phyloP scores from a whole-genome alignment of 2,113 vertebrate genomes.

The Muscicapa adusta region DNA sequence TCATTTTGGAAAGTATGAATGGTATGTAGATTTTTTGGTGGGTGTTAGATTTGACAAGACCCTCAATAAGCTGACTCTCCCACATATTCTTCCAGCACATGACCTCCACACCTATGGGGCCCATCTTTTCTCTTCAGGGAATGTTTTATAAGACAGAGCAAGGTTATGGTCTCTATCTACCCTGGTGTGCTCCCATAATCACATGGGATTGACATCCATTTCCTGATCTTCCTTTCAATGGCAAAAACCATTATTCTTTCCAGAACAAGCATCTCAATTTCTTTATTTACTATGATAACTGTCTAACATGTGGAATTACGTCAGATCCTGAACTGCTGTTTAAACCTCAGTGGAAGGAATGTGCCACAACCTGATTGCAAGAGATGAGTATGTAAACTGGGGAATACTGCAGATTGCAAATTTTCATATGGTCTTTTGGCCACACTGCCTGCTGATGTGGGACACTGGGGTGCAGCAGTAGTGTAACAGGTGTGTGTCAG shows the following conservation, averaged over 20 bases:
- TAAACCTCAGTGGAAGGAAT: neutral
- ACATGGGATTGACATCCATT: neutral
- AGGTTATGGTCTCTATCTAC: neutral
- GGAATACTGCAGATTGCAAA: neutral
- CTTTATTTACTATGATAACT: neutral
- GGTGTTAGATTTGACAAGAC: neutral
- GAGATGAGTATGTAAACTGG: neutral
- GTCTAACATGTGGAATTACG: neutral
- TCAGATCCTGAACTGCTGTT: neutral
- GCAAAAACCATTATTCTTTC: neutral
- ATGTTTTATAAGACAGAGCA: neutral
- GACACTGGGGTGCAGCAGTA: accelerated
- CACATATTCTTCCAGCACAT: neutral
- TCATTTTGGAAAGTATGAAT: neutral
- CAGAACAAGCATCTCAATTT: neutral
- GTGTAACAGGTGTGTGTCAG: neutral
- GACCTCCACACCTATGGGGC: neutral
- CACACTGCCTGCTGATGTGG: neutral
- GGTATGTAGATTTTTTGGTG: neutral
- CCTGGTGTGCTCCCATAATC: neutral
- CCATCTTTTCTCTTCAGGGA: neutral
- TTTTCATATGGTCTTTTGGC: neutral
- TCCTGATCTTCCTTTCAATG: neutral
- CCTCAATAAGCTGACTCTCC: neutral
- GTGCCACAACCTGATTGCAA: neutral